phyloP scores from a whole-genome alignment of 2,888 invertebrate species.

The Drosophila picticornis region DNA sequence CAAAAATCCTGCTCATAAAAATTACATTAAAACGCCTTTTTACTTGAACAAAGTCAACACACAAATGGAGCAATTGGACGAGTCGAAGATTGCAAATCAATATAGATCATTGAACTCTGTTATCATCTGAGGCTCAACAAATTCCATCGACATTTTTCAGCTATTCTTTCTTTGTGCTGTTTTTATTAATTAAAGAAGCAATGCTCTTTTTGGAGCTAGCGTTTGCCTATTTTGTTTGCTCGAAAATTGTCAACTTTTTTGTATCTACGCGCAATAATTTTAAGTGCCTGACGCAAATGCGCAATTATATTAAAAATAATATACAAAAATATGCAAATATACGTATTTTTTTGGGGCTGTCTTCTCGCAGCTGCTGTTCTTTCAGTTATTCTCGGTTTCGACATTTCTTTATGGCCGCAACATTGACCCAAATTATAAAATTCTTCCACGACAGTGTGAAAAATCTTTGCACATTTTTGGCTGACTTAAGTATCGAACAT shows the following conservation, averaged over 20 bases:
- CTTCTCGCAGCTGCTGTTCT: constrained; percentile 54
- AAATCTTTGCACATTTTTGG: constrained; percentile 38
- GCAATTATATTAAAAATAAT: constrained; percentile 67
- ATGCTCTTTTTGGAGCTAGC: constrained; percentile 18
- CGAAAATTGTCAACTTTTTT: constrained; percentile 49
- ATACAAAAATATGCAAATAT: constrained; percentile 23
- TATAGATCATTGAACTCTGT: constrained; percentile 52
- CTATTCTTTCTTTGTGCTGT: constrained; percentile 9
- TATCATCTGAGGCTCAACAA: constrained; percentile 24
- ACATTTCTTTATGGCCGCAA: constrained; percentile 45
- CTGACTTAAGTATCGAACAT: constrained; percentile 10
- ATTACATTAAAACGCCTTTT: constrained; percentile 32
- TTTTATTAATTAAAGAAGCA: constrained; percentile 30
- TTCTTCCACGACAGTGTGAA: constrained; percentile 35
- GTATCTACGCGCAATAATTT: constrained; percentile 33
- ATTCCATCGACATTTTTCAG: background rate
- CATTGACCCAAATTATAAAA: constrained; percentile 67
- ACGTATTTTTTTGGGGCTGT: background rate
- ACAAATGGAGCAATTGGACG: constrained; percentile 1
- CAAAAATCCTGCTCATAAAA: constrained; percentile 68
- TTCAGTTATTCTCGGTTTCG: constrained; percentile 57
- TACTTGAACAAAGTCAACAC: background rate
- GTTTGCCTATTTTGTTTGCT: constrained; percentile 35
- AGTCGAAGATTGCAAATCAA: constrained; percentile 29
- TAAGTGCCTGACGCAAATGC: constrained; percentile 59